Base-by-base conservation (phyloP, 92 coral and sea anemone genomes). In the Epizoanthus stellaris region DNA sequence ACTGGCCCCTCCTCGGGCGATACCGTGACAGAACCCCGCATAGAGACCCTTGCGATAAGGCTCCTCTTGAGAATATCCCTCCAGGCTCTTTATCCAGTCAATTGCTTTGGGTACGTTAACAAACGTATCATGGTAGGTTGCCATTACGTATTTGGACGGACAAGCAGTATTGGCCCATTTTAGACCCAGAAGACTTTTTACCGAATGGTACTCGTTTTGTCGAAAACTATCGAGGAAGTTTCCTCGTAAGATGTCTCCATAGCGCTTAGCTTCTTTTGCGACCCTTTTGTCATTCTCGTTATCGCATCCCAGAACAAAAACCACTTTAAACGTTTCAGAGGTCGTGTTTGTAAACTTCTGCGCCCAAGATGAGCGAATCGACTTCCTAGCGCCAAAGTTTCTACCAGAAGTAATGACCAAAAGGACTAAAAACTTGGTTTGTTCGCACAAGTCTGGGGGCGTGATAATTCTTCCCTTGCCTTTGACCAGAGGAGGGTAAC, bases 351-450 rank as follows among this genome's bases (percentile, higher is more conserved):
- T 52, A 52, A 76, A 66, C 52, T 77, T 89, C 57, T 82, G 76
- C 66, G 90, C 98, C 98, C 98, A 94, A 42, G 98, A 92, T 14
- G 85, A 84, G 17, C 98, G 93, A 43, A 94, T 90, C 9, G 94
- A 88, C 76, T 94, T 92, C 47, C 98, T 87, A 42, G 92, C 95
- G 43, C 88, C 91, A 76, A 94, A 94, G 60, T 94, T 88, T 57
- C 88, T 87, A 60, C 94, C 84, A 2, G 95, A 80, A 13, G 95
- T 75, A 25, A 90, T 79, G 13, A 92, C 94, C 12, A 94, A 57
- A 20, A 94, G 80, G n/a, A 94, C 40, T 12, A 94, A 72, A 47
- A 90, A 94, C 4, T 76, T 21, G 12, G 80, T 67, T 60, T 88
- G 85, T 21, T 87, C 81, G 68, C 90, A 92, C 8, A 43, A 17